Evolutionary conservation across 2,113 vertebrate genomes (phyloP).

Genomic region (Haliaeetus leucogaster): DNA sequence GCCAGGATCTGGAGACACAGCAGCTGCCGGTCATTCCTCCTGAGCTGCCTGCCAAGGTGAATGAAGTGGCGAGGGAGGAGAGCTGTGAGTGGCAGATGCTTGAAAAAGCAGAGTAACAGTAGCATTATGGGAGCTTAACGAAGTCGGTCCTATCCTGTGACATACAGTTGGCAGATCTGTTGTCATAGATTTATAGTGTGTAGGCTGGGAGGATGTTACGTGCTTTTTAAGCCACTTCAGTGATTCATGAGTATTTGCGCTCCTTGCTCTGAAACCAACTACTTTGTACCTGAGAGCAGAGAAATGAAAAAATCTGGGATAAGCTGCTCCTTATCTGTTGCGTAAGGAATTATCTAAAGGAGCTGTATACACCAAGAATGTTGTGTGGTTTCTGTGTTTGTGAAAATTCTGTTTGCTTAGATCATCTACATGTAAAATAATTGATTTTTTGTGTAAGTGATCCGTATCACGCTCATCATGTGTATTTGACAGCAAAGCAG

Average conservation of each 20-base stretch:
- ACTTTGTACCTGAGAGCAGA: not conserved
- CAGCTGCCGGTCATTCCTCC: not conserved
- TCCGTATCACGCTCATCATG: not conserved
- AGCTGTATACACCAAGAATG: not conserved
- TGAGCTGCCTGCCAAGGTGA: not conserved
- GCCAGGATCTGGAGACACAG: not conserved
- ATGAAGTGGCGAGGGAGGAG: not conserved
- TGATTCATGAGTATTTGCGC: rapidly evolving
- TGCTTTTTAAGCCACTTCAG: not conserved
- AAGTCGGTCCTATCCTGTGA: not conserved
- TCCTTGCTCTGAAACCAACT: not conserved
- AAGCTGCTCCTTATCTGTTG: not conserved
- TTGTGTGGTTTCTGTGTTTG: not conserved
- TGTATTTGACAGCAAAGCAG: not conserved
- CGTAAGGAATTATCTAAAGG: not conserved
- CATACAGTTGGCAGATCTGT: not conserved
- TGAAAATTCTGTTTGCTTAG: not conserved
- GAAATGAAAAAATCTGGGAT: not conserved
- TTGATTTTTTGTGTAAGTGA: not conserved
- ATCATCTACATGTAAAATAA: not conserved
- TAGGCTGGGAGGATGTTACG: not conserved
- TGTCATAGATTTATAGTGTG: rapidly evolving
- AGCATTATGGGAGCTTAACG: not conserved
- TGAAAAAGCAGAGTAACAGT: not conserved
- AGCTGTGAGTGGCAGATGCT: not conserved